Evolutionary conservation across 2,113 vertebrate genomes (phyloP), one percentile per base, ranked within the genome.

Genomic region (Channa argus): DNA sequence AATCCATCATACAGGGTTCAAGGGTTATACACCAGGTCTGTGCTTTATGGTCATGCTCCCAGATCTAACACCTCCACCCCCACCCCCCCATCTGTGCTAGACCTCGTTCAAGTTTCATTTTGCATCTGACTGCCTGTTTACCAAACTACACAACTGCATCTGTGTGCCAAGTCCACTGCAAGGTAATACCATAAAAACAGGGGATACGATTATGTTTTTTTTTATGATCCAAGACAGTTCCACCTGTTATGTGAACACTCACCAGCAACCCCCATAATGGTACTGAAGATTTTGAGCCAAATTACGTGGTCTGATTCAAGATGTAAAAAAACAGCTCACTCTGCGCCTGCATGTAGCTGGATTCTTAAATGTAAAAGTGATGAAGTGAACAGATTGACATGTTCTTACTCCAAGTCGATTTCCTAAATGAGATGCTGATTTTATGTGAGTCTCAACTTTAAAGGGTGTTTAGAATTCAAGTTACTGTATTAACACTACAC

Each of bases 1-100:
- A 63, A 91, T 92, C 90, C 89, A 90, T 92, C 93, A 92, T 63
- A 51, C 34, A 11, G 62, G 55, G 87, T 91, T 89, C 92, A 93
- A 86, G 80, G 86, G 86, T 92, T 81, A 72, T 67, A 64, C 76
- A 81, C 64, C 64, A 77, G 79, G 86, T 86, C 76, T 71, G 75
- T 81, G 74, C 82, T 88, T 89, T 87, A 86, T 62, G 78, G 89
- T 88, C 85, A 72, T 46, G 67, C 80, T 82, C 37, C 75, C 71
- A 77, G 64, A 87, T 91, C 82, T 78, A 82, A 86, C 89, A 79
- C 70, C 24, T 59, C 55, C 76, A 24, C 24, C 24, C 24, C 24
- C 24, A 24, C 59, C 63, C 83, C 72, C 70, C 64, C 79, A 87
- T 85, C 84, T 83, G 63, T 68, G 63, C 71, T 49, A 63, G 78